phyloP scores from a whole-genome alignment of 1,140 invertebrate genomes.

The Diuraphis noxia region DNA sequence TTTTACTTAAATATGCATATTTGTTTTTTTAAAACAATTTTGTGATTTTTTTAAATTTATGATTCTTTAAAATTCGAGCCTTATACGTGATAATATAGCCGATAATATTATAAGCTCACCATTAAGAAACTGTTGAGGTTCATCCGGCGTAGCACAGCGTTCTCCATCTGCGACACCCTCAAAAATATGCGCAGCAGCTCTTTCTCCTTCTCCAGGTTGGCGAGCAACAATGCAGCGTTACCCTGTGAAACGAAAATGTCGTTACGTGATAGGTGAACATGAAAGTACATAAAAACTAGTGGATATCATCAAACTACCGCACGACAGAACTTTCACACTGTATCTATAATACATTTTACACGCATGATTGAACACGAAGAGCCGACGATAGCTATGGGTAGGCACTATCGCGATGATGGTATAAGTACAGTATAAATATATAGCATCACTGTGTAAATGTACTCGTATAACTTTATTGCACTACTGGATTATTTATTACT shows the following conservation, averaged over 20 bases:
- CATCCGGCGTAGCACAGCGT: slow-evolving; percentile 88
- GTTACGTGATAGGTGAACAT: neutral
- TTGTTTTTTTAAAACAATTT: too few relatives aligned
- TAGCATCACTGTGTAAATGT: too few relatives aligned
- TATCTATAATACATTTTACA: neutral
- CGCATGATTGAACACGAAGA: neutral
- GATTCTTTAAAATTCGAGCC: too few relatives aligned
- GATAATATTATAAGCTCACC: slow-evolving; percentile 67
- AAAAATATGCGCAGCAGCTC: slow-evolving; percentile 92
- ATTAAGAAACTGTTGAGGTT: slow-evolving; percentile 96
- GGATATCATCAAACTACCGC: neutral
- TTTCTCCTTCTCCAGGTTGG: slow-evolving; percentile 92
- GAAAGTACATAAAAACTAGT: neutral
- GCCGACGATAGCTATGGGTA: neutral
- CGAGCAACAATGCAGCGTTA: slow-evolving; percentile 81
- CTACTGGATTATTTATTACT: neutral
- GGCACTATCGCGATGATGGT: neutral
- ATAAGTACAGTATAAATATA: neutral
- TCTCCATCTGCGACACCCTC: slow-evolving; percentile 95
- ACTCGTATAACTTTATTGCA: neutral
- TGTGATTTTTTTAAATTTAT: too few relatives aligned
- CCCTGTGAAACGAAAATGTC: slow-evolving; percentile 67
- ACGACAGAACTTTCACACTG: neutral
- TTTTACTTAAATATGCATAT: too few relatives aligned
- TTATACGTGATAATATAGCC: too few relatives aligned